These are phyloP conservation scores for Irena cyanogastra DNA, from an alignment of 2,113 vertebrate species.

Conservation along the genomic window DNA sequence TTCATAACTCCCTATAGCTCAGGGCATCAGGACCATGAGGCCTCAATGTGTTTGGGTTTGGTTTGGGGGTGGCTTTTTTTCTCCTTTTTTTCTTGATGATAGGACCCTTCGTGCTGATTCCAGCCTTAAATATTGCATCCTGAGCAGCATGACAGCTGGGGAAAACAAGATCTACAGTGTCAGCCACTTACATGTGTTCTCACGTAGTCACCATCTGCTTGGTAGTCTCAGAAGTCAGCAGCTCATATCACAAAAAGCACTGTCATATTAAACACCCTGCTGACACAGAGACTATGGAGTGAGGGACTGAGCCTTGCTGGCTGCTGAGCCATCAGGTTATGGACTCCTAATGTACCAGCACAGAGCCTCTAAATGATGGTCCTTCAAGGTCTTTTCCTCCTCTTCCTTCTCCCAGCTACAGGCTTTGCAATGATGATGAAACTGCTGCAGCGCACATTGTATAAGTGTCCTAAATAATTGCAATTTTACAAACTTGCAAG, in stretches of 20 bases:
- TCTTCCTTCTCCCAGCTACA: background rate
- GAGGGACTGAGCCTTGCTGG: background rate
- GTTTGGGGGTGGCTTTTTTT: background rate
- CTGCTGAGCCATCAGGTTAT: slow-evolving; percentile 21
- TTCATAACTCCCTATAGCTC: background rate
- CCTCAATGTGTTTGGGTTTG: background rate
- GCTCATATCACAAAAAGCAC: background rate
- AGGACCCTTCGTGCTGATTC: background rate
- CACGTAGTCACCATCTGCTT: slow-evolving; percentile 31
- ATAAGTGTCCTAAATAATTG: background rate
- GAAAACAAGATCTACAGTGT: slow-evolving; percentile 39
- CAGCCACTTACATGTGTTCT: slow-evolving; percentile 47
- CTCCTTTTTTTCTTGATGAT: background rate
- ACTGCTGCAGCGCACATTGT: background rate
- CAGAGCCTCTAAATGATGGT: background rate
- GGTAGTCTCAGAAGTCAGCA: slow-evolving; percentile 43
- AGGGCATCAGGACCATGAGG: background rate
- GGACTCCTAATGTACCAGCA: background rate
- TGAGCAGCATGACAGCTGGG: background rate
- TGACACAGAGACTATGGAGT: background rate
- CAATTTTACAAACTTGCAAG: background rate
- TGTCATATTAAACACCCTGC: slow-evolving; percentile 39
- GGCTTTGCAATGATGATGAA: background rate
- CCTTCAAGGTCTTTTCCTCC: background rate
- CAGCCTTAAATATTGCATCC: background rate